Conservation (phyloP, 2,888 invertebrate genomes). For the Volucella bombylans region DNA sequence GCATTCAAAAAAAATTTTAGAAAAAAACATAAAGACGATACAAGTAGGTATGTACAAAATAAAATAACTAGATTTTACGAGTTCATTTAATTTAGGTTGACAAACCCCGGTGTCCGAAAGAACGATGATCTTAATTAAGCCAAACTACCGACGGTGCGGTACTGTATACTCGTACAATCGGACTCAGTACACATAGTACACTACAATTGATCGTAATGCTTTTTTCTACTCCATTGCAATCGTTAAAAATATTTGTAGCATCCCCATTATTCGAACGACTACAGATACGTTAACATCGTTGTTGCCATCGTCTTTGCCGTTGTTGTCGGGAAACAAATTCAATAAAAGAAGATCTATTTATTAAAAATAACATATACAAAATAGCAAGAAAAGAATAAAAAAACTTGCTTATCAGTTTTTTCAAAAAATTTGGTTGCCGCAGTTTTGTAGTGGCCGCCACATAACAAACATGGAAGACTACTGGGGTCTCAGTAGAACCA, state of each 20-base stretch:
- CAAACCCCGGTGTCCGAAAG: slow-evolving; percentile 71
- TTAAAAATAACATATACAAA: slow-evolving; percentile 48
- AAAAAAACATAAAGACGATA: neutral
- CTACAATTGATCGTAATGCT: slow-evolving; percentile 67
- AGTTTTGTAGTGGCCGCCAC: slow-evolving; percentile 75
- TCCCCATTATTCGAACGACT: slow-evolving; percentile 71
- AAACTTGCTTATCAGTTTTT: slow-evolving; percentile 49
- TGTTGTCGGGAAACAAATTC: slow-evolving; percentile 57
- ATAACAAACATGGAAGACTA: slow-evolving; percentile 79
- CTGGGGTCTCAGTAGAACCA: slow-evolving; percentile 82
- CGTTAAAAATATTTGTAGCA: slow-evolving; percentile 61
- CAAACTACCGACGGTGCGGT: slow-evolving; percentile 55
- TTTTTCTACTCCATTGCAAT: slow-evolving; percentile 70
- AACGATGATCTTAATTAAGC: slow-evolving; percentile 74
- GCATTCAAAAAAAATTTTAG: slow-evolving; percentile 1
- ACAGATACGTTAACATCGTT: slow-evolving; percentile 72
- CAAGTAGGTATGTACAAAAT: no score
- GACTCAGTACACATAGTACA: slow-evolving; percentile 61
- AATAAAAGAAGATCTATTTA: slow-evolving; percentile 59
- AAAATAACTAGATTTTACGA: slow-evolving; percentile 49
- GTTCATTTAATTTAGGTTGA: slow-evolving; percentile 71
- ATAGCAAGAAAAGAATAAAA: slow-evolving; percentile 43
- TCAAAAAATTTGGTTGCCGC: slow-evolving; percentile 61
- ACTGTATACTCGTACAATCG: slow-evolving; percentile 60
- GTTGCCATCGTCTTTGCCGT: slow-evolving; percentile 39